Evolutionary conservation across 2,888 invertebrate genomes (phyloP).

Genomic region (Cabera pusaria): DNA sequence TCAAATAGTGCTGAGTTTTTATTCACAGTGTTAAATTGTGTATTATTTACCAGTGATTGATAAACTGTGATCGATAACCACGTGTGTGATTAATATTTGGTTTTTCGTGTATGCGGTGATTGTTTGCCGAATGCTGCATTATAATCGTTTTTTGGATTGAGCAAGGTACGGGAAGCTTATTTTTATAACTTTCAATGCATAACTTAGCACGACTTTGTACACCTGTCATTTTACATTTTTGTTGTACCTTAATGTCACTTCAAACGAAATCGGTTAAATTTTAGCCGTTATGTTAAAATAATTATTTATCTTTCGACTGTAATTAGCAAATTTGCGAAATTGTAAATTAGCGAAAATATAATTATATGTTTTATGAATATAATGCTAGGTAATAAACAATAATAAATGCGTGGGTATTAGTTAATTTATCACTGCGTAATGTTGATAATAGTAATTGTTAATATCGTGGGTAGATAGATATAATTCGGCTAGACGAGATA

Average conservation of each 20-base stretch:
- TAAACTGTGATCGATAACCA: constrained; percentile 57
- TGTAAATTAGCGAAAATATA: no score
- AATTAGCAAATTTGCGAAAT: no score
- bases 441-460: constrained; percentile 1
- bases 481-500: constrained; percentile 7
- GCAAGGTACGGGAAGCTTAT: constrained; percentile 58
- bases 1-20: constrained; percentile 19
- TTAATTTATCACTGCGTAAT: constrained; percentile 14
- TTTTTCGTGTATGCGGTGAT: constrained; percentile 63
- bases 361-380: no score
- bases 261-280: no score
- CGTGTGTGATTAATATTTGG: constrained; percentile 41
- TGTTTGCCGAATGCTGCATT: constrained; percentile 53
- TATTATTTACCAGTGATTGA: no score
- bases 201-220: no score
- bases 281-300: no score
- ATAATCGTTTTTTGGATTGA: constrained; percentile 65
- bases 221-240: no score
- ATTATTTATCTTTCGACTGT: no score
- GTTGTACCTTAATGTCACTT: no score
- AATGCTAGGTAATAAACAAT: constrained; percentile 15
- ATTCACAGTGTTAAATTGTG: no score
- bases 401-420: constrained; percentile 11
- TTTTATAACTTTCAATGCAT: constrained; percentile 22
- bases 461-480: constrained; percentile 6